Percentiles rank a stretch among this genome's conserved stretches.
These are phyloP conservation scores for Triplophysa bombifrons DNA, from an alignment of 2,797 vertebrate species.

Conservation along the genomic window DNA sequence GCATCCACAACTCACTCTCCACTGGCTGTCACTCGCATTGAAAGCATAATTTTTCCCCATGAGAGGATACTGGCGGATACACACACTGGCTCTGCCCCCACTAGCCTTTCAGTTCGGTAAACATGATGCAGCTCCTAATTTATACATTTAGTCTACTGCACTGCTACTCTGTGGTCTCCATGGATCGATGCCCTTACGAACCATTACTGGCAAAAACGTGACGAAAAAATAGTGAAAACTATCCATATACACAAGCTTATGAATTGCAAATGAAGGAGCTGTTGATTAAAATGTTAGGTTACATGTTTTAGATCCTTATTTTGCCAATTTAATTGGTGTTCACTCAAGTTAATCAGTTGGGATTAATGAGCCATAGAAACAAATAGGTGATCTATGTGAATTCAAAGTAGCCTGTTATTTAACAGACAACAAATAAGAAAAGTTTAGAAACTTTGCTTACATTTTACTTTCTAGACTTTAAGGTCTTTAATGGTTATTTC, in stretches of 20 bases:
- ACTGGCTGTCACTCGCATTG: slow-evolving; percentile 71
- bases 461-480: background rate
- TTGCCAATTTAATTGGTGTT: slow-evolving; percentile 2
- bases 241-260: slow-evolving; percentile 31
- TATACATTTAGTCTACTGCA: slow-evolving; percentile 49
- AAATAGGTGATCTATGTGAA: slow-evolving; percentile 6
- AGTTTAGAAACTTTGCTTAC: background rate
- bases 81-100: slow-evolving; percentile 57
- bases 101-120: slow-evolving; percentile 66
- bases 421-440: background rate
- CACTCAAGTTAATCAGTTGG: slow-evolving; percentile 16
- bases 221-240: slow-evolving; percentile 38
- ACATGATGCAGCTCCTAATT: slow-evolving; percentile 61
- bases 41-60: slow-evolving; percentile 65
- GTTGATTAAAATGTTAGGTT: slow-evolving; percentile 13
- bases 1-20: slow-evolving; percentile 71
- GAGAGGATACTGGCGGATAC: slow-evolving; percentile 35
- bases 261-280: slow-evolving; percentile 42
- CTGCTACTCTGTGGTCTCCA: slow-evolving; percentile 37
- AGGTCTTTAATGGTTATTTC: background rate
- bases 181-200: slow-evolving; percentile 37
- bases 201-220: slow-evolving; percentile 37
- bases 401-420: slow-evolving; percentile 16
- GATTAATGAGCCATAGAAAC: slow-evolving; percentile 9
- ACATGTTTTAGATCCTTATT: slow-evolving; percentile 4